phyloP scores from a whole-genome alignment of 2,888 invertebrate genomes.

The Sarcophaga subvicina region DNA sequence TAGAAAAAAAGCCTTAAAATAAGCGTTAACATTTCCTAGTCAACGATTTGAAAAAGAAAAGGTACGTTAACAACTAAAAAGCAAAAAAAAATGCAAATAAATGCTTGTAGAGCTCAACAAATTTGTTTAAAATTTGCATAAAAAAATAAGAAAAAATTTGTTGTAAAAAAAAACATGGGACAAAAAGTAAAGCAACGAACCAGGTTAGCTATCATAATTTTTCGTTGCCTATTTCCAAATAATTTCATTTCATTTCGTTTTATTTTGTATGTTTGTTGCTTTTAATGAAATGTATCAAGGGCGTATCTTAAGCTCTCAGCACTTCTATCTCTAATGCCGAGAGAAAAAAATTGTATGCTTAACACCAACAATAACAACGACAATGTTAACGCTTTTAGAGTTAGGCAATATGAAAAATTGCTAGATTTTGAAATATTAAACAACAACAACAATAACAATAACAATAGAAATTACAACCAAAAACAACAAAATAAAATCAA shows the following conservation, averaged over 20 bases:
- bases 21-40: constrained; percentile 46
- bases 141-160: constrained; percentile 1
- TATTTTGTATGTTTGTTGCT: background rate
- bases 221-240: background rate
- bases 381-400: background rate
- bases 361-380: background rate
- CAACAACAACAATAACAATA: background rate
- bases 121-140: constrained; percentile 64
- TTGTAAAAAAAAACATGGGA: constrained; percentile 6
- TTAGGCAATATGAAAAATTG: background rate
- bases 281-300: constrained; percentile 53
- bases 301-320: constrained; percentile 66
- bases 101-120: constrained; percentile 28
- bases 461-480: background rate
- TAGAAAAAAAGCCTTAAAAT: constrained; percentile 18
- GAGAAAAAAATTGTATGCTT: background rate
- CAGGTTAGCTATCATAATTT: constrained; percentile 54
- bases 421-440: background rate
- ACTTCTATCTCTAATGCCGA: constrained; percentile 59
- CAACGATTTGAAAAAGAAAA: constrained; percentile 4
- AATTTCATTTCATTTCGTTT: background rate
- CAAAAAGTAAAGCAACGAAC: constrained; percentile 19
- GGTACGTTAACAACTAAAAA: background rate
- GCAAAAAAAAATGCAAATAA: background rate
- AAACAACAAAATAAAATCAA: constrained; percentile 40